Base-by-base conservation (phyloP, 2,797 vertebrate species). In the Chelonia mydas region DNA sequence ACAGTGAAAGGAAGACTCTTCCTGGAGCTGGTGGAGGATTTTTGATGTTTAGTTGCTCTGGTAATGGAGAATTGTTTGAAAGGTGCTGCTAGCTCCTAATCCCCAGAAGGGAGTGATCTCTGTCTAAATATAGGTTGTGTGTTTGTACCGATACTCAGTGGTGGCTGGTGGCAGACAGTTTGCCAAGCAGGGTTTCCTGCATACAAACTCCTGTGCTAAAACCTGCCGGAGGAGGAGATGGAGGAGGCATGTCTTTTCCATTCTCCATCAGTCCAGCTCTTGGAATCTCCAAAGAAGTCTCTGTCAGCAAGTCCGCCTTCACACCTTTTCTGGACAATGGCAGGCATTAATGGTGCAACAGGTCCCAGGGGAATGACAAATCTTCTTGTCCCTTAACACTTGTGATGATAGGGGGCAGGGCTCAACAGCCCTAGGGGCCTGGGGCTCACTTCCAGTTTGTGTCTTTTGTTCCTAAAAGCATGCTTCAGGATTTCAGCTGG, bases 131-230 rank as follows among this genome's bases (percentile, higher is more conserved):
- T 12, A 31, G 45, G 11, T 54, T 54, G 27, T 82, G 50, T 88
- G 54, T 37, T 41, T 85, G 74, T 19, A 5, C 49, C 72, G 59
- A 15, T 50, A 25, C 51, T 83, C 83, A 17, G 47, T 78, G 50
- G 81, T 59, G 81, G 45, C 85, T 91, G 61, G 45, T 85, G 88
- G 85, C 74, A 81, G 1, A 0, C 76, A 50, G 21, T 57, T 94
- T 27, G 54, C 15, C 65, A 31, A 11, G 45, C 84, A 51, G n/a
- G 37, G 27, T 86, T 55, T 95, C 84, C 78, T 87, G 65, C 53
- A 76, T 68, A 84, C 53, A 92, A 93, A 95, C 88, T 88, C 90
- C 85, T 91, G 50, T 86, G 82, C 57, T 82, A 25, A 28, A 85
- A 41, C 51, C 33, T 80, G 65, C 49, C 61, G 65, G 78, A 59